Evolutionary conservation across 1,140 invertebrate species (phyloP), one percentile per base, ranked within the genome.

Genomic region (Colletes gigas): DNA sequence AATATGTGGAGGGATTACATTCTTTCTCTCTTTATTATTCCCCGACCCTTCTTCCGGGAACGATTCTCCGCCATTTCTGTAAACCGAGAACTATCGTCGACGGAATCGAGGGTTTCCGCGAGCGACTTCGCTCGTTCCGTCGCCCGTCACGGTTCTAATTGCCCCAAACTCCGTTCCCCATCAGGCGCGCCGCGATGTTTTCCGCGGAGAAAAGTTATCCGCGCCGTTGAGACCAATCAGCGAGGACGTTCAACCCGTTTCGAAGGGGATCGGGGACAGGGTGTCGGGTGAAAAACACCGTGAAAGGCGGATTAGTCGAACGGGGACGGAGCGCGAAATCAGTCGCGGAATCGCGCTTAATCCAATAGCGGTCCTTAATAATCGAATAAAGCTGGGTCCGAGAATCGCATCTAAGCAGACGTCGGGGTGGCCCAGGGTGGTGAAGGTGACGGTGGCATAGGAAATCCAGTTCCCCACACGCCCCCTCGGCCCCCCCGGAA

Each of bases 341-440:
- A 92, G 90, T 90, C 89, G 89, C 86, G 86, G 88, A 90, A 91
- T 91, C 88, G 82, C 86, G 86, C 84, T 91, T 92, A 93, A 93
- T 93, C 91, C 92, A 92, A 93, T 92, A 91, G 91, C 87, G 90
- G 91, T 90, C 89, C 91, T 91, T 92, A 91, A 93, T 93, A 93
- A 93, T 92, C 92, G 91, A 92, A 93, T 93, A 92, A 92, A 90
- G 88, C 87, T 83, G 79, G 89, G 76, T 84, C 87, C 72, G 85
- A 87, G 89, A 87, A 89, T 89, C 84, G 86, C 87, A 83, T 91
- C 91, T 92, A 92, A 92, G 90, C 90, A 91, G 88, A 90, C 88
- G 83, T 73, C 7, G 52, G 57, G 15, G 68, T 41, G 68, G 59
- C 10, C 12, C 50, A 12, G 50, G 50, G 50, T 50, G 50, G 50